Conservation (phyloP, 1,140 invertebrate species). For the Aphaenogaster floridana region DNA sequence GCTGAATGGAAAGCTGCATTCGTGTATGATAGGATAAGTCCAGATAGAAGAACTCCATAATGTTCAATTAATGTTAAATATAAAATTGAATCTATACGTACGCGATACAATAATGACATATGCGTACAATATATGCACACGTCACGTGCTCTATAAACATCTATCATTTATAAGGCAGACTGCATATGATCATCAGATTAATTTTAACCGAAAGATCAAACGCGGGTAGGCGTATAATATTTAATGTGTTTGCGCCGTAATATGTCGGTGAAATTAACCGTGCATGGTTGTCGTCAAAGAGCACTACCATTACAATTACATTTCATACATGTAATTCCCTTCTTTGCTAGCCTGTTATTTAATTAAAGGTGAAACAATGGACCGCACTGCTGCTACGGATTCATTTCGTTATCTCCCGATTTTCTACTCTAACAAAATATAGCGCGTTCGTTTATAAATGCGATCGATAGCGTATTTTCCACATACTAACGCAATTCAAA, state of each 20-base stretch:
- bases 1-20: background rate
- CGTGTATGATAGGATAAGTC: background rate
- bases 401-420: constrained; percentile 27
- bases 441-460: constrained; percentile 13
- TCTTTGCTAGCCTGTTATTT: constrained; percentile 13
- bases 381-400: background rate
- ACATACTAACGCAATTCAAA: constrained; percentile 32
- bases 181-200: constrained; percentile 4
- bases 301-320: constrained; percentile 10
- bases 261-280: constrained; percentile 1
- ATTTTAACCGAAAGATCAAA: constrained; percentile 42
- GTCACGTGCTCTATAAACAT: background rate
- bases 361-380: constrained; percentile 17
- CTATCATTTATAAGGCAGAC: background rate
- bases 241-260: background rate
- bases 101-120: background rate
- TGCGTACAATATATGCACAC: background rate
- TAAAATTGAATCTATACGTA: background rate
- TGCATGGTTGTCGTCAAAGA: constrained; percentile 16
- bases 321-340: constrained; percentile 9
- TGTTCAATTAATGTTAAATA: constrained; percentile 1
- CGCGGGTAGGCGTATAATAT: constrained; percentile 7
- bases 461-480: constrained; percentile 46
- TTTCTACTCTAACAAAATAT: background rate
- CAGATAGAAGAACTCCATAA: background rate